Conservation (phyloP, 1,140 invertebrate genomes). For the Bombus turneri region DNA sequence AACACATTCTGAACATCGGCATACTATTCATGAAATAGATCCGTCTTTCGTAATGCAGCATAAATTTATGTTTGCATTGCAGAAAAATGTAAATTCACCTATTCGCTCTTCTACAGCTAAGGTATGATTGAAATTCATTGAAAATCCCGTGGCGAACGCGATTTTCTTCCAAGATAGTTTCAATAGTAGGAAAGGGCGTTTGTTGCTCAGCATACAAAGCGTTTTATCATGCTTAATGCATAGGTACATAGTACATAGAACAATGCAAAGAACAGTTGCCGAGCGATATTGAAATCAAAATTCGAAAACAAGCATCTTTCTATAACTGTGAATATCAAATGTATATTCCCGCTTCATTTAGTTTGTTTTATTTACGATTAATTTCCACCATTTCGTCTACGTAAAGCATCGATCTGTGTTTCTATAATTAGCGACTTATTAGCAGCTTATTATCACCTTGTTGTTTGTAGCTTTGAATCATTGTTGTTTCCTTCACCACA, state of each 20-base stretch:
- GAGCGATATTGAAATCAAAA: neutral
- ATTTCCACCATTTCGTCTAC: no score
- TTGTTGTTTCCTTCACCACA: no score
- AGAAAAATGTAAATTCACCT: slow-evolving; percentile 32
- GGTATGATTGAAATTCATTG: slow-evolving; percentile 31
- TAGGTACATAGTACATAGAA: no score
- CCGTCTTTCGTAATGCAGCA: slow-evolving; percentile 15
- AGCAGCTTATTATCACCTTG: no score
- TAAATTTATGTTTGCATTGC: slow-evolving; percentile 29
- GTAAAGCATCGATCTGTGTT: no score
- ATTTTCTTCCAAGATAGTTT: slow-evolving; percentile 4
- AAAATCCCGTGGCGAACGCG: slow-evolving; percentile 1
- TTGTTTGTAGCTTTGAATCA: no score
- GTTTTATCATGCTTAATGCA: neutral
- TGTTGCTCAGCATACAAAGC: slow-evolving; percentile 15
- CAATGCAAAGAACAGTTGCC: neutral
- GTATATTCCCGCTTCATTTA: neutral
- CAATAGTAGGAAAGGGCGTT: neutral
- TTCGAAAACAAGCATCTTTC: no score
- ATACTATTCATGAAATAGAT: slow-evolving; percentile 21
- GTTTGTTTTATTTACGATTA: neutral
- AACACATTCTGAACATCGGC: neutral
- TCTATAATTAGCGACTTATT: no score
- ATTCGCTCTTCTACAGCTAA: slow-evolving; percentile 4
- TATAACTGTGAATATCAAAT: no score